These are phyloP conservation scores for Odontomyia ornata DNA, from an alignment of 2,888 invertebrate genomes.

Conservation along the genomic window DNA sequence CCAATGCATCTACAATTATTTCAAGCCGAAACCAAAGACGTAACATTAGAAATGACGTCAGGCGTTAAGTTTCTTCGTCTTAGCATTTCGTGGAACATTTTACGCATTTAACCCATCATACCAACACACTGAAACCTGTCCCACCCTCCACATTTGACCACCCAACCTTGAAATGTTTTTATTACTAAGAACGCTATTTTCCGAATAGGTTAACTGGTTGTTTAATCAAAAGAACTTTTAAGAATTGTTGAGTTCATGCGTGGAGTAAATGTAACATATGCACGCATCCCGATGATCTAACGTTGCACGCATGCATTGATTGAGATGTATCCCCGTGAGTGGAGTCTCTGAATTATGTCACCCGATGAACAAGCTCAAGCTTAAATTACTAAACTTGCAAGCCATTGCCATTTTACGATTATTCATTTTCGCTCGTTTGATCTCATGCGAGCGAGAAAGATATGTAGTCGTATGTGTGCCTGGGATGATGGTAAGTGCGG, in stretches of 20 bases:
- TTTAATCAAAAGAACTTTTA: no score
- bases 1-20: not conserved
- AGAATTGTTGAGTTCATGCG: not conserved
- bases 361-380: not conserved
- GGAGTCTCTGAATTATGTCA: not conserved
- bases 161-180: slow-evolving; percentile 17
- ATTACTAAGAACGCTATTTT: slow-evolving; percentile 18
- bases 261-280: not conserved
- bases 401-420: not conserved
- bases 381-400: not conserved
- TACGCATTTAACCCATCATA: not conserved
- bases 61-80: not conserved
- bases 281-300: slow-evolving; percentile 1
- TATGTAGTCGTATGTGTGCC: no score
- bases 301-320: not conserved
- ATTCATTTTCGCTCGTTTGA: not conserved
- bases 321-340: not conserved
- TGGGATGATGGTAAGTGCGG: not conserved
- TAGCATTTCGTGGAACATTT: not conserved
- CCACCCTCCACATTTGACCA: not conserved
- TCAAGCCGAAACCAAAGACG: not conserved
- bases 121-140: not conserved
- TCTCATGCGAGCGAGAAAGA: not conserved
- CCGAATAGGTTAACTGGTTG: not conserved
- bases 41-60: not conserved